Base-by-base conservation (phyloP, 2,113 vertebrate genomes). In the Balaeniceps rex region DNA sequence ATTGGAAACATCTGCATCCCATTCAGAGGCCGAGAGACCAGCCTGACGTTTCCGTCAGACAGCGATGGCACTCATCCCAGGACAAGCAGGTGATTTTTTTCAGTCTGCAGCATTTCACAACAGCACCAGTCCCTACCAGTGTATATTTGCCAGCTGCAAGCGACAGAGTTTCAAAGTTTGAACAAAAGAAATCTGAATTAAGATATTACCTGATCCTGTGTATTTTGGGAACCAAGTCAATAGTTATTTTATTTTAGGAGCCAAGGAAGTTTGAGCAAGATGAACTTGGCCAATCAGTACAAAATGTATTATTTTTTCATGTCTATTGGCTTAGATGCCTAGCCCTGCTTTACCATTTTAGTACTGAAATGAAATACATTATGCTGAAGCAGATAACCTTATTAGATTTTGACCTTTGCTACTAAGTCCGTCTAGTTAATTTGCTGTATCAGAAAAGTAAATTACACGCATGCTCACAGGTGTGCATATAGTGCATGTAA, bases 201-300 rank as follows among this genome's bases (percentile, higher is more conserved):
- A 95, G 66, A 36, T 88, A 96, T 61, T 95, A 93, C 81, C 70
- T 80, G 87, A 90, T 95, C 42, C n/a, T 58, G 46, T 87, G 2
- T 65, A 87, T 94, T 96, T 94, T 95, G 89, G 96, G 78, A 96
- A 91, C n/a, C 80, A 88, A 63, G 82, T 80, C 87, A 91, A 80
- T 19, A 60, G 40, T 38, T 87, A 46, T 38, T 93, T 92, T 68
- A 33, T 63, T 82, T 88, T 85, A 80, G 64, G 22, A 85, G 87
- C 36, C 77, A 85, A 85, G 63, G 26, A 57, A 81, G 31, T 65
- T 89, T 80, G 63, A 95, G 65, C 49, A 93, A 94, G 77, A 86
- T 34, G 42, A 86, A 90, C n/a, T 47, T 55, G 11, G 14, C 51
- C 78, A 58, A 77, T 66, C 25, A 80, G 51, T 90, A 83, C n/a